Base-by-base conservation (phyloP, 1,140 invertebrate genomes). In the Lepidurus apus region DNA sequence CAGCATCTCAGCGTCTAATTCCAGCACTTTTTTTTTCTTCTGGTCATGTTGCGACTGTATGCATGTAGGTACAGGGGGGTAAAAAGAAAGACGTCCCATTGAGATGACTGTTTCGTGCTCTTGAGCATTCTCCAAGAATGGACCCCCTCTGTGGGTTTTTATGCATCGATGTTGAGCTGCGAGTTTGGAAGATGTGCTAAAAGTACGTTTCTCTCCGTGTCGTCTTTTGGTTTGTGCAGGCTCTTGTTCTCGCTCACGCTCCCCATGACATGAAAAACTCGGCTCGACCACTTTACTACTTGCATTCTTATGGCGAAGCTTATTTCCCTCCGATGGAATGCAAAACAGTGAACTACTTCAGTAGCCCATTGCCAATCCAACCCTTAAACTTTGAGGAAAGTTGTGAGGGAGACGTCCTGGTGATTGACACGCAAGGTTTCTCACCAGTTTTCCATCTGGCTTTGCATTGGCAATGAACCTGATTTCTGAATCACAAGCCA, bases 131-230 rank as follows among this genome's bases (percentile, higher is more conserved):
- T 65, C 21, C 8, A n/a, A 65, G n/a, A 65, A 65, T 65, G 53
- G 53, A 65, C 53, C 53, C 53, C 53, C 53, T 65, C 21, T 13
- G 53, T n/a, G 53, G 53, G 53, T n/a, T 65, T 17, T 65, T 65
- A 65, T 65, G 53, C 53, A 65, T 7, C 21, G 53, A 13, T 65
- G 53, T 4, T 13, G 53, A 65, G 53, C 21, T 65, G 13, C 5
- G 53, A 65, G 53, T 65, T 65, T 65, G 53, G 53, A 65, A 65
- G 53, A 65, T 65, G 53, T 65, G 53, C 53, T 65, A 65, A 65
- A 65, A 65, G 17, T 65, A 17, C 8, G 9, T 65, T 65, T 65
- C 9, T 21, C 53, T 7, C 8, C 21, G 53, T 21, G 7, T 7
- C 17, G 53, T n/a, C 21, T 65, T 65, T 65, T 3, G 10, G 17